Base-by-base conservation (phyloP, 2,113 vertebrate species). In the Hippocampus abdominalis region DNA sequence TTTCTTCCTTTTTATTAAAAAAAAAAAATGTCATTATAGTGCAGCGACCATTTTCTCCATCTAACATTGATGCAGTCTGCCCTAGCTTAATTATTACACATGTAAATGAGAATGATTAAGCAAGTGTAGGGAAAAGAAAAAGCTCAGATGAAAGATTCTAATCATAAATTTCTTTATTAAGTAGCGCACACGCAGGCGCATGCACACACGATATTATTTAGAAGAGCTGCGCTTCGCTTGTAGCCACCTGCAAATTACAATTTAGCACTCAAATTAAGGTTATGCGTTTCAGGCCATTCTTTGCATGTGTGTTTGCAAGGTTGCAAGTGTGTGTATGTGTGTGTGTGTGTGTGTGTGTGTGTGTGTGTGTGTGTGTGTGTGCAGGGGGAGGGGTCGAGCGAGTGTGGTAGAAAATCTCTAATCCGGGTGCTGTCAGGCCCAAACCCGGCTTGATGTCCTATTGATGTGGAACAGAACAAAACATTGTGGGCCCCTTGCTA, bases 401-500 rank as follows among this genome's bases (percentile, higher is more conserved):
- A 93, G 89, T 90, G 88, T 90, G 86, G 85, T 90, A 91, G 88
- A 92, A 87, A 89, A 89, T 84, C 88, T 88, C 88, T 91, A 91
- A 91, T 91, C 89, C 88, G 86, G 81, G 87, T 87, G 87, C 89
- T 90, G 89, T 90, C 89, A 91, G 89, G 84, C 84, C 89, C 88
- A 86, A 90, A 91, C 88, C 85, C 82, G 79, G 88, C 88, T 91
- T 89, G 89, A 91, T 84, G 89, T 91, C 89, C 87, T 86, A 90
- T 89, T 91, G 89, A 91, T 91, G 89, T 90, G 89, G 88, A 91
- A 90, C 87, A 91, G 89, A 90, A 91, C 94, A 92, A 94, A 95
- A 95, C 94, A 94, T 89, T 92, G 91, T 64, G 63, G 94, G 93
- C 93, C 93, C 88, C 94, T 94, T 84, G 18, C 93, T 94, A 94